Evolutionary conservation across 30 jellyfish, hydroid and myxozoan species (phyloP), one percentile per base, ranked within the genome.

Genomic region (Aurelia sp.): DNA sequence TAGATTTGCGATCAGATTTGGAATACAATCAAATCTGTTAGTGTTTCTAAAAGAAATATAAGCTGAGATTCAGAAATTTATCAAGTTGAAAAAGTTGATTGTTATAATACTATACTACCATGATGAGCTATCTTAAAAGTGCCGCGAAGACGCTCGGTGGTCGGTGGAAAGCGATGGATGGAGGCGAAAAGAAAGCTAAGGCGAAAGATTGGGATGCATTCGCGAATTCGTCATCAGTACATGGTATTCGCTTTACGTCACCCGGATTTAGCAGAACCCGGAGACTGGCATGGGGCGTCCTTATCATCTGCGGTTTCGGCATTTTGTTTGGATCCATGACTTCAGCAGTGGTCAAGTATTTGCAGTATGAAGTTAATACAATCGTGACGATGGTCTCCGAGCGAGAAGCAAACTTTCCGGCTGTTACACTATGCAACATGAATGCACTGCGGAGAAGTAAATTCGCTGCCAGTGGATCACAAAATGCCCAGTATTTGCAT

Each of bases 401-500:
- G 27, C 31, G 74, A 3, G 89, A 78, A 57, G 92, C 83, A 1
- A 64, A 44, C 62, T 88, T 88, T 61, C 96, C 96, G 22, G 92
- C 92, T 22, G 74, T 88, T 22, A 88, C 96, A 3, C 81, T 88
- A 6, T 88, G 96, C 82, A 88, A 88, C 76, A 35, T 79, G 75
- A 88, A 88, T 51, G 64, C 89, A 11, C 50, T 88, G 69, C 91
- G 86, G 22, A 74, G 27, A 52, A 73, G 87, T 63, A 71, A 84
- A 69, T 72, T 84, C 79, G 27, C 33, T 44, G 55, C 15, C 16
- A 10, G 15, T 44, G 55, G 55, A 7, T 44, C 55, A 7, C 55
- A 44, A 13, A 44, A 44, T 44, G 13, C 55, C 55, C 55, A 16
- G 55, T 44, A 5, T 10, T 44, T 44, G 55, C 55, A 10, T 19